A percentile compares a stretch with the other conserved stretches of the same genome.
phyloP scores from a whole-genome alignment of 2,113 vertebrate genomes.

The Pholis gunnellus region DNA sequence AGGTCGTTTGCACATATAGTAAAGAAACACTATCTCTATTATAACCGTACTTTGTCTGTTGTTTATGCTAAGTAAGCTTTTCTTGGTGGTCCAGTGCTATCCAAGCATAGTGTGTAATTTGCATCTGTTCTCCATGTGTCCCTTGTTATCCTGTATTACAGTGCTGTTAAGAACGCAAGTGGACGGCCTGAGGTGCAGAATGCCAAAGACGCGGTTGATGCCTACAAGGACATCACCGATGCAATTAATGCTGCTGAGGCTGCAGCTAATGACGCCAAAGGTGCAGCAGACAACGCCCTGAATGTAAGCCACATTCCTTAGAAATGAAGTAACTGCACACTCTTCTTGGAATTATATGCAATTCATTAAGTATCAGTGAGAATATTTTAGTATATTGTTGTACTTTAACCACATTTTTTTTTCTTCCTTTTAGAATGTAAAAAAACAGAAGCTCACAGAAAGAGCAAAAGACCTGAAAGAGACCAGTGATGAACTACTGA shows the following conservation, averaged over 20 bases:
- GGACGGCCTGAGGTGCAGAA: constrained; percentile 86
- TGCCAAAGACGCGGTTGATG: constrained; percentile 89
- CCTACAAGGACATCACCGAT: constrained; percentile 92
- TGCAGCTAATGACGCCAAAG: constrained; percentile 88
- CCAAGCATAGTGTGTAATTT: background rate
- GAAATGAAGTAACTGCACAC: background rate
- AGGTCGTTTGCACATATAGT: constrained; percentile 42
- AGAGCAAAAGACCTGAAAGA: constrained; percentile 87
- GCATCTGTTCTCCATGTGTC: background rate
- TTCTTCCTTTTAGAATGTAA: constrained; percentile 84
- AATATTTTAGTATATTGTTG: background rate
- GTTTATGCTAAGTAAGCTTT: background rate
- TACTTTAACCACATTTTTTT: constrained; percentile 4
- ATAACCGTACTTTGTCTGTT: background rate
- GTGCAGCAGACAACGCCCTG: constrained; percentile 88
- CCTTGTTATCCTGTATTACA: constrained; percentile 52
- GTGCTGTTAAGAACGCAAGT: constrained; percentile 87
- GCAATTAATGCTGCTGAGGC: constrained; percentile 91
- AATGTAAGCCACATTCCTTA: constrained; percentile 75
- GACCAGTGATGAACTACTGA: constrained; percentile 77
- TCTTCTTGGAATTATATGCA: background rate
- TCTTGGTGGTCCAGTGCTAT: background rate
- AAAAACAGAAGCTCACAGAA: constrained; percentile 84
- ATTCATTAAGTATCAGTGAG: background rate
- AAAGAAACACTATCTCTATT: background rate